phyloP scores from a whole-genome alignment of 2,113 vertebrate genomes.

The Etia nguti region DNA sequence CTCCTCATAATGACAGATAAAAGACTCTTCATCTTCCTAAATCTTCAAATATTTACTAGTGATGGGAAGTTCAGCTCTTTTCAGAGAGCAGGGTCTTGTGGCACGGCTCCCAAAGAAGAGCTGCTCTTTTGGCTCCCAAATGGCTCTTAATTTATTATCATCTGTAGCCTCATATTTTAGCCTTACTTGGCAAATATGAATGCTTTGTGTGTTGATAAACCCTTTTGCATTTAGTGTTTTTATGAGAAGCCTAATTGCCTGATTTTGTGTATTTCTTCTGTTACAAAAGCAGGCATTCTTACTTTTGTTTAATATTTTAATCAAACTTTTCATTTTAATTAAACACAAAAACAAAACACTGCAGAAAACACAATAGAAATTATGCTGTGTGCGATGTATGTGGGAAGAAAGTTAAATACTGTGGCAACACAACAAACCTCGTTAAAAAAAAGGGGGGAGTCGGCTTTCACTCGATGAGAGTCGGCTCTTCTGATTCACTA shows the following conservation, averaged over 20 bases:
- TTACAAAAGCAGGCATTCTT: neutral
- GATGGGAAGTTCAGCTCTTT: neutral
- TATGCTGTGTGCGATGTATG: neutral
- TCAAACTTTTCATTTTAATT: no score
- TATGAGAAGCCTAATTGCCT: neutral
- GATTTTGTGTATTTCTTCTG: neutral
- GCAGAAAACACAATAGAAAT: rapidly evolving
- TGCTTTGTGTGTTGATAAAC: neutral
- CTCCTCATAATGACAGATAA: neutral
- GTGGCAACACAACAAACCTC: no score
- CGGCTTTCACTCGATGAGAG: no score
- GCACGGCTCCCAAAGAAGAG: rapidly evolving
- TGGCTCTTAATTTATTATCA: neutral
- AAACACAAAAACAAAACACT: no score
- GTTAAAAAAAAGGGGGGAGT: no score
- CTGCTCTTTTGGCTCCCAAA: rapidly evolving
- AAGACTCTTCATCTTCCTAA: neutral
- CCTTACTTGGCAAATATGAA: neutral
- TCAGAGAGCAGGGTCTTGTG: rapidly evolving
- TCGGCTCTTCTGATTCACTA: neutral
- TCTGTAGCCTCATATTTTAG: neutral
- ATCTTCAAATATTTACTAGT: neutral
- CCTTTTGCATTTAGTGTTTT: rapidly evolving
- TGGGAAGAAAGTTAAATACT: neutral
- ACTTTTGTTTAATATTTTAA: no score